Evolutionary conservation across 1,140 invertebrate genomes (phyloP), one percentile per base, ranked within the genome.

Genomic region (Drosophila saltans): DNA sequence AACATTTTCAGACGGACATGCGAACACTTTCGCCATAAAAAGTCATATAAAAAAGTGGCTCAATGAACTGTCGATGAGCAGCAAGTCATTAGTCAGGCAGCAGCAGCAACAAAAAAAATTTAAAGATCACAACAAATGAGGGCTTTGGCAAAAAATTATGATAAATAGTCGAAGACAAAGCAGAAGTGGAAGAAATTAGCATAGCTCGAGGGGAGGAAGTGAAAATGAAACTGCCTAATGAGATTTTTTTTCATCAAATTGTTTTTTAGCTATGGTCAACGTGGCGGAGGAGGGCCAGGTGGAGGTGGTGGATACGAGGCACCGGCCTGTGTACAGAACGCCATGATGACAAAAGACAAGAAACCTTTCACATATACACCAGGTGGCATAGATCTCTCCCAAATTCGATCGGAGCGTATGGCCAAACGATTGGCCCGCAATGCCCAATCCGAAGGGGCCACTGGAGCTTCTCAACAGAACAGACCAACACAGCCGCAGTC

Each of bases 281-380:
- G 83, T 80, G 80, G 78, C 69, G 76, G 66, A 72, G 92, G 60
- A 66, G 72, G 78, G 69, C 79, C 78, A 66, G 65, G 74, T 65
- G 81, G 75, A 72, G 92, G 62, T 36, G 81, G 81, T 1, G 92
- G 64, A 60, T 92, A 92, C 21, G 96, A 97, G 90, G 96, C 97
- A 55, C 97, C 97, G 66, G 95, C 96, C 48, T 97, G 97, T 57
- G 96, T 98, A 33, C 97, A 98, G 89, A 97, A 97, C 85, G 97
- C 97, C 4, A 97, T 98, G 97, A 95, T 97, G 95, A 97, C 96
- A 72, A 97, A 98, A 93, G 97, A 98, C 91, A 98, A 98, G 92
- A 98, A 97, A 91, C 97, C 97, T 1, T 98, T 98, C 91, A 98
- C 97, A 2, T 98, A 98, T 91, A 98, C 97, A 11, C 97, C 97